These are phyloP conservation scores for Gallinago paraguaiae DNA, from an alignment of 2,113 vertebrate genomes.

Conservation along the genomic window DNA sequence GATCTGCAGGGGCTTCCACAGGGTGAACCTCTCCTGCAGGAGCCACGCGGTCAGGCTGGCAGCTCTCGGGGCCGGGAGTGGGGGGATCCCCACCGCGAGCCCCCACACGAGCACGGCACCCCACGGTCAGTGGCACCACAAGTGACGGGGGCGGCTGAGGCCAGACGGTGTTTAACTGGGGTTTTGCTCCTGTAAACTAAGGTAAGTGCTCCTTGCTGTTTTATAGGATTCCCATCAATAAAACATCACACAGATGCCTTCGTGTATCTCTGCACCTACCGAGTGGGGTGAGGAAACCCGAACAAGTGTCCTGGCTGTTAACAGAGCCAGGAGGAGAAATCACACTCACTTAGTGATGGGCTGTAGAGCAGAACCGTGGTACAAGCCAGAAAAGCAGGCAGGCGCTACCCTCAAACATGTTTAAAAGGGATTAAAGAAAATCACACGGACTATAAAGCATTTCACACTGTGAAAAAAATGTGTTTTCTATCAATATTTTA, in stretches of 20 bases:
- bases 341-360: not conserved
- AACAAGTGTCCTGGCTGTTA: not conserved
- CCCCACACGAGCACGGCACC: fast-evolving
- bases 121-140: fast-evolving
- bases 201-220: not conserved
- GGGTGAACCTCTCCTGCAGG: not conserved
- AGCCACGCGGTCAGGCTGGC: fast-evolving
- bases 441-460: constrained; percentile 29
- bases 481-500: constrained; percentile 66
- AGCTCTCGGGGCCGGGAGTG: fast-evolving
- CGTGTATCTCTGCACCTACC: not conserved
- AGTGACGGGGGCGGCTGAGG: fast-evolving
- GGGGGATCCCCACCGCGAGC: not conserved
- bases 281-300: not conserved
- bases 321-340: not conserved
- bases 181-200: not conserved
- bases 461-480: constrained; percentile 15
- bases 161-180: not conserved
- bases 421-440: constrained; percentile 41
- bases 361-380: not conserved
- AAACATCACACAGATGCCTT: constrained; percentile 10
- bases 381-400: not conserved
- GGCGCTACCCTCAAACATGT: not conserved
- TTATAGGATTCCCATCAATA: not conserved
- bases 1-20: fast-evolving